A percentile compares a stretch with the other conserved stretches of the same genome.
Conservation (phyloP, 2,797 vertebrate genomes). For the Choloepus didactylus region DNA sequence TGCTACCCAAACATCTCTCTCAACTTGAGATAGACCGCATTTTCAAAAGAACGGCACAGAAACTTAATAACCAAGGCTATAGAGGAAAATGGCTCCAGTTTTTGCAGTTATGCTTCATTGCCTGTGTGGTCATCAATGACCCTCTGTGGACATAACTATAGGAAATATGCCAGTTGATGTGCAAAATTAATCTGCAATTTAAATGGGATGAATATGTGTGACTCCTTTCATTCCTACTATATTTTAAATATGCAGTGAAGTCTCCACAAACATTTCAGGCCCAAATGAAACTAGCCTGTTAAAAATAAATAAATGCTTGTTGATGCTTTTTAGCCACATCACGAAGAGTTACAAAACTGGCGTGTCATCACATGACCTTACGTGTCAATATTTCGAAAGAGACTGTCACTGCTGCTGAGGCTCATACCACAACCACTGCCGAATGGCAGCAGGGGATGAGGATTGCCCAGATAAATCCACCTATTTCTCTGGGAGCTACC, state of each 20-base stretch:
- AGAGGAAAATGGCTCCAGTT: conserved; percentile 28
- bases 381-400: neutral
- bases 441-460: neutral
- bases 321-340: neutral
- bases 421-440: neutral
- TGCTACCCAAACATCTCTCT: conserved; percentile 63
- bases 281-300: conserved; percentile 2
- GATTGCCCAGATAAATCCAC: neutral
- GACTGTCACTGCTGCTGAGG: neutral
- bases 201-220: neutral
- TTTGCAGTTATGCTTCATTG: conserved; percentile 52
- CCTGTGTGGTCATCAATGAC: neutral
- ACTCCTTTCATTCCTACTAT: neutral
- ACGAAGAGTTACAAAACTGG: conserved; percentile 19
- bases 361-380: neutral
- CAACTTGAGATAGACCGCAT: conserved; percentile 27
- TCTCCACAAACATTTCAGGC: conserved; percentile 1
- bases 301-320: neutral
- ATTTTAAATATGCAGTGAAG: neutral
- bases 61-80: conserved; percentile 34
- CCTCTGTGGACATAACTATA: neutral
- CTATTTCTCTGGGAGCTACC: neutral
- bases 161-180: neutral
- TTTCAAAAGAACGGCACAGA: conserved; percentile 43
- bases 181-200: conserved; percentile 47